Percentiles rank a stretch among this genome's conserved stretches.
phyloP scores from a whole-genome alignment of 2,888 invertebrate genomes.

The Euspilapteryx auroguttella region DNA sequence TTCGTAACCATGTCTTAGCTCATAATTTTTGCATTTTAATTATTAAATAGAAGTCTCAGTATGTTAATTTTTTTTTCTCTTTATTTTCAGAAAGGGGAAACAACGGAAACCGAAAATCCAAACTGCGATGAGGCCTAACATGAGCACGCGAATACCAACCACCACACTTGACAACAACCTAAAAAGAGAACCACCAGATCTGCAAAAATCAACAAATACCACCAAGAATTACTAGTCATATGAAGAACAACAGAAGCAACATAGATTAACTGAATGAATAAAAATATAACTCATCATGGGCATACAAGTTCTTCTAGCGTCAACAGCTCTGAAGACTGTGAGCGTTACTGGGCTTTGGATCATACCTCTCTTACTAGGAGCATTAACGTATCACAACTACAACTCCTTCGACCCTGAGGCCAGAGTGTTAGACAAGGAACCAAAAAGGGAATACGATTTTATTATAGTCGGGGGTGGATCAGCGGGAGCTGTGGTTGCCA shows the following conservation, averaged over 20 bases:
- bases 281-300: constrained; percentile 68
- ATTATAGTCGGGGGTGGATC: constrained; percentile 85
- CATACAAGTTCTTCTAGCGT: constrained; percentile 72
- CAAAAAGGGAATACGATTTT: constrained; percentile 80
- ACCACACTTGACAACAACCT: constrained; percentile 17
- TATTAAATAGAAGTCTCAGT: too few species aligned
- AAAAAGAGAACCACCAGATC: constrained; percentile 46
- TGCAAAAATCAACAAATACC: constrained; percentile 13
- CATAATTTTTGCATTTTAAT: too few species aligned
- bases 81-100: constrained; percentile 23
- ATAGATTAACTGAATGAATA: too few species aligned
- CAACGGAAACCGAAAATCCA: constrained; percentile 10
- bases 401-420: constrained; percentile 81
- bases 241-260: too few species aligned
- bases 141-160: constrained; percentile 26
- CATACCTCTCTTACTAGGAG: constrained; percentile 80
- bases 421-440: constrained; percentile 69
- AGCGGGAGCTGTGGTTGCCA: constrained; percentile 88
- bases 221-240: constrained; percentile 23
- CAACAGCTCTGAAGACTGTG: constrained; percentile 78
- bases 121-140: constrained; percentile 33
- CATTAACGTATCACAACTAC: constrained; percentile 79
- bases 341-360: constrained; percentile 82
- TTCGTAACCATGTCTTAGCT: too few species aligned
- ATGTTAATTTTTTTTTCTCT: too few species aligned